A percentile compares a stretch with the other conserved stretches of the same genome.
Conservation (phyloP, 2,888 invertebrate species). For the Taenaris catops region DNA sequence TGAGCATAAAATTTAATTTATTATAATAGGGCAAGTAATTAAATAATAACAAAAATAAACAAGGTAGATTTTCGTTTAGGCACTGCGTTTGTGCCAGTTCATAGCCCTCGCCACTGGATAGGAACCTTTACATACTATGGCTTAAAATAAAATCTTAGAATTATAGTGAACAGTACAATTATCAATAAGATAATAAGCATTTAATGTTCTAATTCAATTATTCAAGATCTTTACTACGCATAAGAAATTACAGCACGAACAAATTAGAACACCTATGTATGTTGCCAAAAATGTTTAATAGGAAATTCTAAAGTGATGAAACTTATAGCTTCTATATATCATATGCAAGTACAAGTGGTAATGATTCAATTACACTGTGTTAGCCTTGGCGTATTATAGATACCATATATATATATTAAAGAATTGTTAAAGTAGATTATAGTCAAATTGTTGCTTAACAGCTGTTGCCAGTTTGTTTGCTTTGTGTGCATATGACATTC, state of each 20-base stretch:
- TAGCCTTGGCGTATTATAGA: no score
- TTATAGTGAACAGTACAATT: slow-evolving; percentile 33
- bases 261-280: slow-evolving; percentile 4
- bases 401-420: no score
- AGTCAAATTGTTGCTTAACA: neutral
- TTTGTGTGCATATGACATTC: slow-evolving; percentile 41
- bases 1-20: no score
- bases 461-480: slow-evolving; percentile 11
- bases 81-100: no score
- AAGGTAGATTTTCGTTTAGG: no score
- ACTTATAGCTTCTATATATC: neutral
- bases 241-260: slow-evolving; percentile 2
- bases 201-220: slow-evolving; percentile 29
- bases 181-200: slow-evolving; percentile 27
- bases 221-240: slow-evolving; percentile 2
- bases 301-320: neutral
- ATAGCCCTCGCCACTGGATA: no score
- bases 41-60: no score
- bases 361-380: neutral
- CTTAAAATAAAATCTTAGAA: slow-evolving; percentile 17
- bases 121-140: slow-evolving; percentile 19
- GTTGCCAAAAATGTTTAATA: slow-evolving; percentile 14
- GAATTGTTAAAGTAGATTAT: neutral
- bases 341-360: neutral
- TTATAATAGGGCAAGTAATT: no score